Base-by-base conservation (phyloP, 2,888 invertebrate species). In the Lepetodrilus schrolli region DNA sequence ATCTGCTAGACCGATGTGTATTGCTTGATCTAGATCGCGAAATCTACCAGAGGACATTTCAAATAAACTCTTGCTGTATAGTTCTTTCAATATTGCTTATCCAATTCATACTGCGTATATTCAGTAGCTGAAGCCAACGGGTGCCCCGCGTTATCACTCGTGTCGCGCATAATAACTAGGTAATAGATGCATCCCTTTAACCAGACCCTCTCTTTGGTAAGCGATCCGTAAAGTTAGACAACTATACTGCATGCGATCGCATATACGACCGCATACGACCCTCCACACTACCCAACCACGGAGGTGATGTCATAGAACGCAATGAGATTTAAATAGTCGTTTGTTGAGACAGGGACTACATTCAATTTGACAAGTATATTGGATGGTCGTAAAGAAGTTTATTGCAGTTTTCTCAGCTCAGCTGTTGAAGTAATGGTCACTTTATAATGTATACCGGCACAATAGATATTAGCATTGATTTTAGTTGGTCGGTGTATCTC, bases 201-300 rank as follows among this genome's bases (percentile, higher is more conserved):
- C 26, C 7, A 30, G 58, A 5, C 58, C 26, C 26, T 58, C 58
- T 30, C 30, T 17, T 26, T 17, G 34, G 34, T 23, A 26, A 58
- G 30, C 17, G 26, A 58, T 23, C 34, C 58, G 58, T 58, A 58
- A 58, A 58, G 34, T 58, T 58, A 58, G 58, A 58, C 58, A 58
- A 58, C 58, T 30, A 58, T 0, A n/a, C n/a, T n/a, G n/a, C n/a
- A n/a, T n/a, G n/a, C n/a, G n/a, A n/a, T n/a, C n/a, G n/a, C n/a
- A n/a, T n/a, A n/a, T n/a, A n/a, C n/a, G n/a, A n/a, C n/a, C n/a
- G n/a, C n/a, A n/a, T n/a, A n/a, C n/a, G n/a, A n/a, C n/a, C n/a
- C n/a, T n/a, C n/a, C 5, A n/a, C 13, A 30, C 7, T 34, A 58
- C 58, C 58, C 26, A 34, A 34, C 30, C 34, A 34, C 30, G 34